These are phyloP conservation scores for Datnioides undecimradiatus DNA, from an alignment of 2,113 vertebrate species.

Conservation along the genomic window DNA sequence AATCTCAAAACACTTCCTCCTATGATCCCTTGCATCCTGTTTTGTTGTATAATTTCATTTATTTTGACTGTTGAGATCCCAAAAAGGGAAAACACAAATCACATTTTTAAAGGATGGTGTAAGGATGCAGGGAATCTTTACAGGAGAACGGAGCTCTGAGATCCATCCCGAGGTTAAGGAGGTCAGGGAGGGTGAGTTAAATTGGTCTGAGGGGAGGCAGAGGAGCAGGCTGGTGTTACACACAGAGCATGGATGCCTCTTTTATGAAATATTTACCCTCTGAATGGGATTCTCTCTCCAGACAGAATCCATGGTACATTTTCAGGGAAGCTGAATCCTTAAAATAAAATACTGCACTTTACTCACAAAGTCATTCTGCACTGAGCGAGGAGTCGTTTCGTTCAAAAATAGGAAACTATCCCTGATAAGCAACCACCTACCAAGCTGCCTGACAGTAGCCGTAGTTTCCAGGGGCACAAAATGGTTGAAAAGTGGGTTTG, in stretches of 20 bases:
- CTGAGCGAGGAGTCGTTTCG: background rate
- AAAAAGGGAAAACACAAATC: background rate
- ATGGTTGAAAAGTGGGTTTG: conserved; percentile 6
- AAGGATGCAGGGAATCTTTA: conserved; percentile 55
- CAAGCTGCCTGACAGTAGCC: conserved; percentile 9
- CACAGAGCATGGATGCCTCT: conserved; percentile 58
- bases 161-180: conserved; percentile 40
- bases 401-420: conserved; percentile 3
- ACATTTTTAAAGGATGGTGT: background rate
- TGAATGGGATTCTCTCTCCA: conserved; percentile 1
- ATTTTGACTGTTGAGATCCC: background rate
- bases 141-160: conserved; percentile 55
- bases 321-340: conserved; percentile 6
- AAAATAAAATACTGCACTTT: background rate
- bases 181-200: conserved; percentile 36
- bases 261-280: conserved; percentile 25
- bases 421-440: background rate
- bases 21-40: conserved; percentile 45
- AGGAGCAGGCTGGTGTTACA: conserved; percentile 65
- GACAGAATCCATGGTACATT: background rate
- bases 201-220: conserved; percentile 48
- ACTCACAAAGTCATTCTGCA: conserved; percentile 18
- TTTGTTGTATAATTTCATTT: background rate
- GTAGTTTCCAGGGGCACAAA: background rate
- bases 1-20: conserved; percentile 52